A percentile compares a stretch with the other conserved stretches of the same genome.
Conservation (phyloP, 2,113 vertebrate genomes). For the Apodemus speciosus region DNA sequence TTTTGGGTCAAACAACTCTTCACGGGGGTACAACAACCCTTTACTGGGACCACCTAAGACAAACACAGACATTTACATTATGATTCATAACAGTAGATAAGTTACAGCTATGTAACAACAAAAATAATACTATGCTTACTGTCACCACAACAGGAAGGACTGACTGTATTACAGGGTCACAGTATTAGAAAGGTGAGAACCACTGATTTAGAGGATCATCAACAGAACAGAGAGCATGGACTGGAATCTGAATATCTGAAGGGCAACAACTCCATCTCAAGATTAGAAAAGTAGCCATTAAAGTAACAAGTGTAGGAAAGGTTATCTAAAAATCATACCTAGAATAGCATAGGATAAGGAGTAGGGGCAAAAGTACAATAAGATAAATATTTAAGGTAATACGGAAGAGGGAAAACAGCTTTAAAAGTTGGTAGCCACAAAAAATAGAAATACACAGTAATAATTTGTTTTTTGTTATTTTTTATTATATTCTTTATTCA, state of each 20-base stretch:
- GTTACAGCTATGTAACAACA: background rate
- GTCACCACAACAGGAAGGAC: background rate
- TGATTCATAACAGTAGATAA: background rate
- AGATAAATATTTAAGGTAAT: background rate
- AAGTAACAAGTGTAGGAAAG: background rate
- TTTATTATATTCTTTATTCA: too few relatives aligned
- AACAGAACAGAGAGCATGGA: background rate
- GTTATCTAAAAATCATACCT: slow-evolving; percentile 17
- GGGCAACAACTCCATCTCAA: slow-evolving; percentile 20
- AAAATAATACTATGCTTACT: background rate
- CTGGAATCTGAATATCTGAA: background rate
- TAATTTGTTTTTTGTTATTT: too few relatives aligned
- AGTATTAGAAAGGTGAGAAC: background rate
- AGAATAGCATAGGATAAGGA: background rate
- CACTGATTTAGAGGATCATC: background rate
- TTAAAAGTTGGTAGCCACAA: background rate
- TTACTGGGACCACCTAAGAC: background rate
- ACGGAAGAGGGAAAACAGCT: background rate
- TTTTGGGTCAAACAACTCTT: background rate
- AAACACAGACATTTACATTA: background rate
- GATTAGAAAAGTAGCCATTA: background rate
- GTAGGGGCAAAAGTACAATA: background rate
- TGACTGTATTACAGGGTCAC: background rate
- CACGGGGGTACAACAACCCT: too few relatives aligned
- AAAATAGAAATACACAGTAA: background rate